Base-by-base conservation (phyloP, 2,113 vertebrate genomes). In the Anthoscopus minutus region DNA sequence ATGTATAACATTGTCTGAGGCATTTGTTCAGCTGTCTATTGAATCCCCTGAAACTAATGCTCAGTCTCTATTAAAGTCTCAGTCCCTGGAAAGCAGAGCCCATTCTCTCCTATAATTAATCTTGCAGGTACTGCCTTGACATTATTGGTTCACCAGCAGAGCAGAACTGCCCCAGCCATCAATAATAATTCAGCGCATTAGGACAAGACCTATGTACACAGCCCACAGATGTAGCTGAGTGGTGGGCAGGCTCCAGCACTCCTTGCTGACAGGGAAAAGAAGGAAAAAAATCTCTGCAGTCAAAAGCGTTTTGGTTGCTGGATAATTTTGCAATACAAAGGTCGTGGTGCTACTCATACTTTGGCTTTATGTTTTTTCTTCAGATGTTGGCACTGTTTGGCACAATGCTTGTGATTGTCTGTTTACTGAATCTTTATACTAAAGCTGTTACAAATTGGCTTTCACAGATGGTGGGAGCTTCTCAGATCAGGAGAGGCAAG, bases 121-220 rank as follows among this genome's bases (percentile, higher is more conserved):
- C 98, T 98, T 98, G 94, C 97, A 98, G 98, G 97, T 98, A 98
- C 95, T 97, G 95, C 96, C 94, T 98, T 98, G 98, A 98, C 98
- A 98, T 98, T 98, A 98, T 97, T 98, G 98, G 98, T 98, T 98
- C 98, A 98, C 98, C 97, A 97, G 96, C 97, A 98, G 98, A 98
- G 98, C 98, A 98, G 97, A 98, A 98, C 98, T 98, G 97, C 97
- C 96, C 97, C 91, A 96, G 97, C 96, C 97, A 98, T 98, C 98
- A 98, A 98, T 98, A 98, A 98, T 98, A 98, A 98, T 98, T 98
- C 97, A 97, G 77, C 86, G 58, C 96, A 97, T 98, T 98, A 98
- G 96, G 86, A 97, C 96, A 94, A 97, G 97, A 95, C 95, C 96
- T 95, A 80, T 14, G 45, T 92, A 94, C 69, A 37, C 69, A 67